These are phyloP conservation scores for Serilophus lunatus DNA, from an alignment of 2,113 vertebrate species.

Conservation along the genomic window DNA sequence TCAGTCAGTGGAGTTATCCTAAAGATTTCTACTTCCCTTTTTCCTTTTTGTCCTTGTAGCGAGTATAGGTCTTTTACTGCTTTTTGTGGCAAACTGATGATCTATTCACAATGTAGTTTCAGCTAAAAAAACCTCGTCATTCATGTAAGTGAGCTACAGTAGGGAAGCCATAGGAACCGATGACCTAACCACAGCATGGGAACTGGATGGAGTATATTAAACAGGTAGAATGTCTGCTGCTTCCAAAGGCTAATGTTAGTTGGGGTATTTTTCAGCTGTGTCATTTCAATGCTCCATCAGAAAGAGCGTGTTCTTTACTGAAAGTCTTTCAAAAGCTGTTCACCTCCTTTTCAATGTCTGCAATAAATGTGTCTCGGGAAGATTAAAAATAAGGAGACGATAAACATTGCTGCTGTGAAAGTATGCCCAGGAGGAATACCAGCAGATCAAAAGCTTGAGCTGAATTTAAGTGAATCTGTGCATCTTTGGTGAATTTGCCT, in stretches of 20 bases:
- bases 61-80: constrained; percentile 15
- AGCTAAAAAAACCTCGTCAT: constrained; percentile 13
- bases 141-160: constrained; percentile 24
- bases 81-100: constrained; percentile 41
- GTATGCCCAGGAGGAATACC: constrained; percentile 45
- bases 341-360: constrained; percentile 35
- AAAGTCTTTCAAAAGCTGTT: constrained; percentile 30
- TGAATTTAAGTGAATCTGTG: constrained; percentile 37
- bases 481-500: constrained; percentile 49
- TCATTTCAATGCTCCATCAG: constrained; percentile 16
- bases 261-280: constrained; percentile 18
- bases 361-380: constrained; percentile 45
- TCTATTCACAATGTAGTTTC: constrained; percentile 41
- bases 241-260: constrained; percentile 1
- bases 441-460: constrained; percentile 46
- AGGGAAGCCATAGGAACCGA: constrained; percentile 24
- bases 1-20: not conserved
- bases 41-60: constrained; percentile 13
- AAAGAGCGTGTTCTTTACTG: not conserved
- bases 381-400: constrained; percentile 50
- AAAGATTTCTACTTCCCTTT: constrained; percentile 37
- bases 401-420: constrained; percentile 48
- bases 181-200: constrained; percentile 40
- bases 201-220: not conserved
- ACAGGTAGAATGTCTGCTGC: not conserved